phyloP scores from a whole-genome alignment of 2,888 invertebrate species.

The Teleogryllus oceanicus region DNA sequence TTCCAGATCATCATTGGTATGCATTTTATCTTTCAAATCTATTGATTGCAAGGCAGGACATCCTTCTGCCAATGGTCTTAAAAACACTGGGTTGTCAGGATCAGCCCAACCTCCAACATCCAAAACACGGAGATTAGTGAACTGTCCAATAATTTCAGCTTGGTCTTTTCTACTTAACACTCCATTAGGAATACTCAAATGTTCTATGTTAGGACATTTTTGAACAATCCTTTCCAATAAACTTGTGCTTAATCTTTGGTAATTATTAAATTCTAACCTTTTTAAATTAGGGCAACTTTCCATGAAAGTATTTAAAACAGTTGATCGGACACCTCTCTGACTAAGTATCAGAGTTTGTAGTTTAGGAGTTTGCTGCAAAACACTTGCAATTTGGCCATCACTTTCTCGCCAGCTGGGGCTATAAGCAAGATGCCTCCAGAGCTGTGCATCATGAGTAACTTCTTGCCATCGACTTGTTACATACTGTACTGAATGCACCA shows the following conservation, averaged over 20 bases:
- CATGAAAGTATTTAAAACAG: background rate
- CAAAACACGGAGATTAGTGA: background rate
- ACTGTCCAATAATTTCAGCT: background rate
- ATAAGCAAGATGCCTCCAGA: conserved; percentile 21
- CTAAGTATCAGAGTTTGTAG: background rate
- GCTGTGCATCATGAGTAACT: conserved; percentile 11
- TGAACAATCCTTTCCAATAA: conserved; percentile 1
- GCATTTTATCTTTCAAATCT: background rate
- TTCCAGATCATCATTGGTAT: background rate
- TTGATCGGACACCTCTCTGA: background rate
- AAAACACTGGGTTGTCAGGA: background rate
- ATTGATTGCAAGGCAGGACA: conserved; percentile 22
- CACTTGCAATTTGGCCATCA: conserved; percentile 21
- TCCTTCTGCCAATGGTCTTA: background rate
- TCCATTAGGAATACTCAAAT: background rate
- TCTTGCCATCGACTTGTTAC: conserved; percentile 21
- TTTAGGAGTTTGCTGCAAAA: conserved; percentile 22
- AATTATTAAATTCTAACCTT: conserved; percentile 20
- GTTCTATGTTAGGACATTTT: conserved; percentile 4
- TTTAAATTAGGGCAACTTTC: background rate
- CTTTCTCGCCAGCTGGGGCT: background rate
- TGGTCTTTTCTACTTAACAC: background rate
- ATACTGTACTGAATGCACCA: conserved; percentile 23
- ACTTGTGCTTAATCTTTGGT: background rate
- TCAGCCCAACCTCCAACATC: background rate